Evolutionary conservation across 2,888 invertebrate species (phyloP).

Genomic region (Perdita meconis): DNA sequence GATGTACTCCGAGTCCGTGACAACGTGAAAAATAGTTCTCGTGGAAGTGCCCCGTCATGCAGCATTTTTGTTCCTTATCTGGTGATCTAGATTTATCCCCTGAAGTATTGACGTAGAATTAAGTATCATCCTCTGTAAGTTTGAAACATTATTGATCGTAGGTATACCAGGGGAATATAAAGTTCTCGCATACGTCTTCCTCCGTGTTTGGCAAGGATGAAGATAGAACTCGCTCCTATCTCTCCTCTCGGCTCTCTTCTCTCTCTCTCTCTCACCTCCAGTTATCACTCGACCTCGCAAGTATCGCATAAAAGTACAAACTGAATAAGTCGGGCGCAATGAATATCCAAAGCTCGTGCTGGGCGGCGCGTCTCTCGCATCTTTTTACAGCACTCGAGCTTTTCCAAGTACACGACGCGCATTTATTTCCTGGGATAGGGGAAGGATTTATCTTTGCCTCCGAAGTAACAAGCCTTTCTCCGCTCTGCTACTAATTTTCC

Average conservation of each 20-base stretch:
- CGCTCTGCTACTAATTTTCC: slow-evolving; percentile 35
- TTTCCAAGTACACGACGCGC: slow-evolving; percentile 31
- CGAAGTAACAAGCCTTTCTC: slow-evolving; percentile 24
- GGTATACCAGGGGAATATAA: too few species aligned
- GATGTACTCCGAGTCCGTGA: background rate
- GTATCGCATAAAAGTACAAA: slow-evolving; percentile 43
- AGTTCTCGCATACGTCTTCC: too few species aligned
- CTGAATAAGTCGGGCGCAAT: slow-evolving; percentile 56
- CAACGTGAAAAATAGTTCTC: background rate
- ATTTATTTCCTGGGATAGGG: slow-evolving; percentile 51
- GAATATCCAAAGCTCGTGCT: slow-evolving; percentile 41
- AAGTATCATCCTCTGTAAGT: background rate
- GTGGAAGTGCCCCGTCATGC: background rate
- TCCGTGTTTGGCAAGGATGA: background rate
- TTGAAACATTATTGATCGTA: background rate
- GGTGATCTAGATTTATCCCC: background rate
- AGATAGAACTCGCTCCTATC: background rate
- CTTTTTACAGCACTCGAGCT: slow-evolving; percentile 36
- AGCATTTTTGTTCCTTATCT: background rate
- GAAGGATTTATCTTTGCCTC: slow-evolving; percentile 37
- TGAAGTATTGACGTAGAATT: background rate
- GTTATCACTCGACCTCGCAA: slow-evolving; percentile 8
- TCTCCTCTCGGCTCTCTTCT: too few species aligned
- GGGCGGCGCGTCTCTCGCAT: slow-evolving; percentile 9
- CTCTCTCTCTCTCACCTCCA: too few species aligned